Conservation (phyloP, 1,140 invertebrate species). For the Ridgeia piscesae region DNA sequence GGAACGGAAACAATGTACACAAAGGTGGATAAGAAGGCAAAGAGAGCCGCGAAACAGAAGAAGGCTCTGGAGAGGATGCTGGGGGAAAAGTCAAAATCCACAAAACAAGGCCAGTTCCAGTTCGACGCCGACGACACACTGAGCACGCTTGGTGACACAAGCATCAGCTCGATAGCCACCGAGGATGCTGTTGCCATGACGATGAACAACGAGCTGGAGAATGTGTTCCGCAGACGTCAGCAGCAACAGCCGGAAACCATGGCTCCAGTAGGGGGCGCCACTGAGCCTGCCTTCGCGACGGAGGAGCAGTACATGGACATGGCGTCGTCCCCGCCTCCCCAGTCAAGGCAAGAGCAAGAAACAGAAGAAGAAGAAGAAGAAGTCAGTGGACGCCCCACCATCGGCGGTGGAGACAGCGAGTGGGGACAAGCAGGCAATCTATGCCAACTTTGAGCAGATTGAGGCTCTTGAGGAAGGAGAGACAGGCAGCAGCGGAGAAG, state of each 20-base stretch:
- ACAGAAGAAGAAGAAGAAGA: not conserved
- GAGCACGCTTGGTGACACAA: not conserved
- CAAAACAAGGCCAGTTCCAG: not conserved
- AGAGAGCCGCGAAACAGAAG: slow-evolving; percentile 3
- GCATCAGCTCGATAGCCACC: slow-evolving; percentile 9
- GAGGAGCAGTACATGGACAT: not conserved
- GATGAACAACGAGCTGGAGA: slow-evolving; percentile 1
- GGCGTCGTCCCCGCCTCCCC: not conserved
- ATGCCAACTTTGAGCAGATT: not conserved
- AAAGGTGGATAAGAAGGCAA: not conserved
- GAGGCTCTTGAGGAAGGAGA: not conserved
- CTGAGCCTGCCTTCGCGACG: not conserved
- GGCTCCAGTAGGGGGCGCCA: not conserved
- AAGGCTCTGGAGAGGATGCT: not conserved
- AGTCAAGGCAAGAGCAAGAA: slow-evolving; percentile 4
- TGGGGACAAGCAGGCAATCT: slow-evolving; percentile 4
- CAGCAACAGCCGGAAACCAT: not conserved
- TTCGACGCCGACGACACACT: not conserved
- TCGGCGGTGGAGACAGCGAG: not conserved
- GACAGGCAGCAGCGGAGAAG: not conserved
- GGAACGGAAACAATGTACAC: not conserved
- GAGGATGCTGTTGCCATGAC: not conserved
- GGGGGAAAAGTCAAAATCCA: not conserved
- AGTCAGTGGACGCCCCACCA: not conserved
- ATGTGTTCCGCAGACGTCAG: not conserved